Conservation (phyloP, 2,113 vertebrate genomes). For the Cheirogaleus medius region DNA sequence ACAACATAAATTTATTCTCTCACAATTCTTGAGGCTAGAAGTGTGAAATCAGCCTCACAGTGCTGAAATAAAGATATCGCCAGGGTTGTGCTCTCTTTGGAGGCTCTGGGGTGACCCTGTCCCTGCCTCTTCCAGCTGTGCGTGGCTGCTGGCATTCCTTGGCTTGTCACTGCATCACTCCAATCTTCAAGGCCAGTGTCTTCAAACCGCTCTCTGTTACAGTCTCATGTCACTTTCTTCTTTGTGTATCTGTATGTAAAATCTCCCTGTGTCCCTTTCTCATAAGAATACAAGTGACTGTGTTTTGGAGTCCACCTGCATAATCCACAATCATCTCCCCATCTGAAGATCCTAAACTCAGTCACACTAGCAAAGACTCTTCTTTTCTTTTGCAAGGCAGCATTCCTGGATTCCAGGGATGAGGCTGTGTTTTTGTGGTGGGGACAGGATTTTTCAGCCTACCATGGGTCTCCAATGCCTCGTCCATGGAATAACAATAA, state of each 20-base stretch:
- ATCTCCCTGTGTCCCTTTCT: neutral
- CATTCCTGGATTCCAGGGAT: neutral
- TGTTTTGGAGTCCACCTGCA: neutral
- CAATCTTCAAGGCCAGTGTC: neutral
- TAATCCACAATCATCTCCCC: too few species aligned
- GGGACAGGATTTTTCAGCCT: neutral
- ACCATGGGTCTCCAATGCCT: neutral
- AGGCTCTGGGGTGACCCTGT: neutral
- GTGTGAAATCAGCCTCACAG: too few species aligned
- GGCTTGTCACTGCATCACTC: neutral
- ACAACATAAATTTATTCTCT: neutral
- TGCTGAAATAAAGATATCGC: neutral
- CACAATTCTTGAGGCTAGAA: neutral
- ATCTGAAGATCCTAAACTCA: neutral
- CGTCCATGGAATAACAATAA: neutral
- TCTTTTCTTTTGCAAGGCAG: neutral
- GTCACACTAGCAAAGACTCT: neutral
- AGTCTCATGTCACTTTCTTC: neutral
- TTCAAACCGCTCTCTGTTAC: neutral
- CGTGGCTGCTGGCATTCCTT: neutral
- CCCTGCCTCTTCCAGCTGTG: neutral
- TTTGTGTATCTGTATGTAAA: neutral
- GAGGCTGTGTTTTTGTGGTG: neutral
- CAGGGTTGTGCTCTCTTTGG: rapidly evolving
- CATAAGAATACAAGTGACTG: neutral